phyloP scores from a whole-genome alignment of 1,140 invertebrate genomes.

The Lepidurus apus region DNA sequence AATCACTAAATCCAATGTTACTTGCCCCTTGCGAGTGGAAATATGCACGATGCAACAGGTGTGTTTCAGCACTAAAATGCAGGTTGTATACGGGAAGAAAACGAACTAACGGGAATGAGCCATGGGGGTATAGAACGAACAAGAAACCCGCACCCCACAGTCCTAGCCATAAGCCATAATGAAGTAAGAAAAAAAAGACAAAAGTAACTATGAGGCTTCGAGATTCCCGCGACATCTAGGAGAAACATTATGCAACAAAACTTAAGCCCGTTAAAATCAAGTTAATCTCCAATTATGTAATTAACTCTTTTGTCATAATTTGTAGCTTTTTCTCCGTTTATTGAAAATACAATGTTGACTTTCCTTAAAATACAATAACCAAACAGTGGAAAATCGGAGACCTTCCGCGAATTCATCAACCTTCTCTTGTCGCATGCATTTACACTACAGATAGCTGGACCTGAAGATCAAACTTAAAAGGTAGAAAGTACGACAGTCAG shows the following conservation, averaged over 20 bases:
- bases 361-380: no score
- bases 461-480: no score
- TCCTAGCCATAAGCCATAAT: neutral
- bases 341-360: no score
- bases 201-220: neutral
- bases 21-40: neutral
- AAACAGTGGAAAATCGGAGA: no score
- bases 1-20: neutral
- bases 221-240: neutral
- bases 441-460: no score
- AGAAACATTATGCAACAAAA: neutral
- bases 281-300: no score
- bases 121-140: slow-evolving; percentile 1
- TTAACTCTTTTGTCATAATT: no score
- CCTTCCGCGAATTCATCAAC: no score
- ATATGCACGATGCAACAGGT: neutral
- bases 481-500: no score
- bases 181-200: neutral
- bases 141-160: slow-evolving; percentile 12
- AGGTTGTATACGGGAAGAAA: slow-evolving; percentile 10
- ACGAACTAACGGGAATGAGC: slow-evolving; percentile 3
- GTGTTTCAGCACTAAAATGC: slow-evolving; percentile 4
- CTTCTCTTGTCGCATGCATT: no score
- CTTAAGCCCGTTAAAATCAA: neutral
- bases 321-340: no score